Evolutionary conservation across 2,113 vertebrate genomes (phyloP).

Genomic region (Elephantulus edwardii): DNA sequence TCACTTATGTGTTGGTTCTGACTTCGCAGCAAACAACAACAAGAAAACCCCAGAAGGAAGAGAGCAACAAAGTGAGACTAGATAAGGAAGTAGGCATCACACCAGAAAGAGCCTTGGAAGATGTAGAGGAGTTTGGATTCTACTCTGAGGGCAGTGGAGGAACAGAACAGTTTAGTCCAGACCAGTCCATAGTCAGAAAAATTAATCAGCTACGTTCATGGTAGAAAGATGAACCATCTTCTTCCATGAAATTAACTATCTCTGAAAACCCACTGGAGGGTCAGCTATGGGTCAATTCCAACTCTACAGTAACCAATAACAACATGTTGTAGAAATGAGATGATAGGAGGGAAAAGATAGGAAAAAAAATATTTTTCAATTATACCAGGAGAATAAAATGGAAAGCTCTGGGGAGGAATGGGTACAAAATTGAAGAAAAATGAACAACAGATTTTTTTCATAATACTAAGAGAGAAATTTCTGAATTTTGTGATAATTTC

Average conservation of each 20-base stretch:
- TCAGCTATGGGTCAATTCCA: no score
- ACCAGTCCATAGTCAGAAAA: not conserved
- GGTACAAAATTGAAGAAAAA: not conserved
- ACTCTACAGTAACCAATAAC: no score
- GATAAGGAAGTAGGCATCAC: not conserved
- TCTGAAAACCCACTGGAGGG: no score
- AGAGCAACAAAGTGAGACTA: not conserved
- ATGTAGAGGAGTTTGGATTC: not conserved
- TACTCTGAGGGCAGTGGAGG: not conserved
- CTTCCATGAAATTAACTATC: no score
- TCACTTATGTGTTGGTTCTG: no score
- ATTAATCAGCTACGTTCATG: no score
- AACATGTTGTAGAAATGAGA: not conserved
- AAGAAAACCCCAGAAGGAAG: not conserved
- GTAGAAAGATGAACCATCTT: no score
- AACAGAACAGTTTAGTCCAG: not conserved
- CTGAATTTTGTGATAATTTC: not conserved
- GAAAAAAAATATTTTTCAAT: not conserved
- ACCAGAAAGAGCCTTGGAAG: not conserved
- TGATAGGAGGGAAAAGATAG: not conserved
- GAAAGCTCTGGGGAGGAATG: fast-evolving
- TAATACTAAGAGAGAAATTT: not conserved
- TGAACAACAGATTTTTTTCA: not conserved
- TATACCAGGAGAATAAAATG: not conserved
- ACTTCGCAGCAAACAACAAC: no score